A percentile compares a stretch with the other conserved stretches of the same genome.
Conservation (phyloP, 2,888 invertebrate species). For the Lycophotia porphyrea region DNA sequence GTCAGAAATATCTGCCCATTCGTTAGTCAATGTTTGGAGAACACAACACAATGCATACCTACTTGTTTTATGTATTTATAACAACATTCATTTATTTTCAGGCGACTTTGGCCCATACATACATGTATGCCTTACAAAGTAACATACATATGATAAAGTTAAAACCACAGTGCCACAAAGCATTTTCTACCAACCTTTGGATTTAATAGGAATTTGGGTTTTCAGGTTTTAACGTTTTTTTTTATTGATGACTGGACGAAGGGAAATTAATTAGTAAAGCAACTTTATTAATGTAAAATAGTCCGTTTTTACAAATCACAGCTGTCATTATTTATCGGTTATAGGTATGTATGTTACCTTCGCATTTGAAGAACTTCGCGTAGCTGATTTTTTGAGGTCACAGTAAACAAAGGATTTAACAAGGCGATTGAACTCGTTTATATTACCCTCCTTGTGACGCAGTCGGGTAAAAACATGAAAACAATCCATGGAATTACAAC, state of each 20-base stretch:
- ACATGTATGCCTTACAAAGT: too few relatives aligned
- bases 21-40: conserved; percentile 21
- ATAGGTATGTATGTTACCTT: background rate
- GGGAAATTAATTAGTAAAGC: background rate
- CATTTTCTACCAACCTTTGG: too few relatives aligned
- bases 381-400: conserved; percentile 3
- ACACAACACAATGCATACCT: background rate
- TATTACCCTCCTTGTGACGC: too few relatives aligned
- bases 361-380: background rate
- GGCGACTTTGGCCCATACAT: too few relatives aligned
- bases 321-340: background rate
- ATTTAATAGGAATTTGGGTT: background rate
- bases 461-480: background rate
- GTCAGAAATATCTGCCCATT: conserved; percentile 22
- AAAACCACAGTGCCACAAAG: too few relatives aligned
- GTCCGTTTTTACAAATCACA: background rate
- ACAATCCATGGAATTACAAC: background rate
- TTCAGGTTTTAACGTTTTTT: background rate
- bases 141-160: too few relatives aligned
- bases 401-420: conserved; percentile 9
- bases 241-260: background rate
- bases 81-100: too few relatives aligned
- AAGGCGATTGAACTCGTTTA: conserved; percentile 3
- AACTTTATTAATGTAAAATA: background rate
- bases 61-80: background rate